Conservation (phyloP, 2,113 vertebrate genomes). For the Hiodon alosoides region DNA sequence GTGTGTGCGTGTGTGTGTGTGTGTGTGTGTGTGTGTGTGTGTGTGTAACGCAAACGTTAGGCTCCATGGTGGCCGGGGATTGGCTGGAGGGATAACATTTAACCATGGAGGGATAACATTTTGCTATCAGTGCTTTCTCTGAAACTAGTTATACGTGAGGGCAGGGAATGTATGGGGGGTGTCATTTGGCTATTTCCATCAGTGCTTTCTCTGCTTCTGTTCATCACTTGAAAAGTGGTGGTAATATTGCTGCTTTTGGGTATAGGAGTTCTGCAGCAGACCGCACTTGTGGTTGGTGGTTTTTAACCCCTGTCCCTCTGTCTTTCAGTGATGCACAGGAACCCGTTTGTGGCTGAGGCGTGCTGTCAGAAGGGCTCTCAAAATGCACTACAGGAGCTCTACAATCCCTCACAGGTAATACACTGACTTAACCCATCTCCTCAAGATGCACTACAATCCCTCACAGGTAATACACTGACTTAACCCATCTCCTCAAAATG, state of each 20-base stretch:
- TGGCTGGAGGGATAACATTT: no score
- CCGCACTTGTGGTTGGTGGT: constrained; percentile 12
- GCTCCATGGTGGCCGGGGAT: no score
- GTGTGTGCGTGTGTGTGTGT: no score
- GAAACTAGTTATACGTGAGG: background rate
- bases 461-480: constrained; percentile 69
- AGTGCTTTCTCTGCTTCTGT: background rate
- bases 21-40: no score
- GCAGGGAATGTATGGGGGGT: background rate
- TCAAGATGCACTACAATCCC: constrained; percentile 87
- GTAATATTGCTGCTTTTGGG: no score
- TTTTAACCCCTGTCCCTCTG: constrained; percentile 27
- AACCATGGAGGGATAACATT: no score
- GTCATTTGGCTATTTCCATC: background rate
- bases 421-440: constrained; percentile 31
- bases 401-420: constrained; percentile 92
- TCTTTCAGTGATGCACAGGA: constrained; percentile 85
- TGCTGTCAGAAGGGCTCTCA: constrained; percentile 90
- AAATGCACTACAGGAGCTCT: constrained; percentile 89
- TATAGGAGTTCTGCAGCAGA: no score
- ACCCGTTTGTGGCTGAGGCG: constrained; percentile 82
- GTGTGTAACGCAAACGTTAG: no score
- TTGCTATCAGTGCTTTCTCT: background rate
- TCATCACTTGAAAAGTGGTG: no score
- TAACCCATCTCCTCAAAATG: constrained; percentile 61